These are phyloP conservation scores for Chaetorhynchus papuensis DNA, from an alignment of 2,113 vertebrate species.

Conservation along the genomic window DNA sequence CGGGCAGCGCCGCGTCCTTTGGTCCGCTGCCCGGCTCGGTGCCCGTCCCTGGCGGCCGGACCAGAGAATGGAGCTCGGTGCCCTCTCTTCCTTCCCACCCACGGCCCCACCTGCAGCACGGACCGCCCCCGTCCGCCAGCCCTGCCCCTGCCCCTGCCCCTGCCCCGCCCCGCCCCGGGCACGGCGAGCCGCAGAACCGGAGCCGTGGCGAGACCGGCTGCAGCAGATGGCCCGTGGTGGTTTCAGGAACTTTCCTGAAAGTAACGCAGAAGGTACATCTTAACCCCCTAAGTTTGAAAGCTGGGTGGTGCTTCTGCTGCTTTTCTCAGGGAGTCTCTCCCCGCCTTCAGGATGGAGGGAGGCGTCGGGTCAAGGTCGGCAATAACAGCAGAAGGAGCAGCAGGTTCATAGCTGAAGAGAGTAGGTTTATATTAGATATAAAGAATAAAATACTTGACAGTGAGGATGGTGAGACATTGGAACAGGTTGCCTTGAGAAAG, in stretches of 20 bases:
- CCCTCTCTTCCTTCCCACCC: too few relatives aligned
- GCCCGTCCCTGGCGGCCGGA: not conserved
- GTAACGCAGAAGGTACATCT: not conserved
- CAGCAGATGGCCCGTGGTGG: fast-evolving
- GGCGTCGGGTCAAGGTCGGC: not conserved
- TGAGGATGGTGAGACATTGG: not conserved
- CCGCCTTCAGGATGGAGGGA: fast-evolving
- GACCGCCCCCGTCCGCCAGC: not conserved
- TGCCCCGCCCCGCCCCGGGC: too few relatives aligned
- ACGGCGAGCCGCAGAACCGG: fast-evolving
- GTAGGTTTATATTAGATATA: fast-evolving
- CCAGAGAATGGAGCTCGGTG: not conserved
- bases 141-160: too few relatives aligned
- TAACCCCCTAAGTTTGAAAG: not conserved
- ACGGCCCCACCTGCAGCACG: not conserved
- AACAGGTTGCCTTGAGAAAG: not conserved
- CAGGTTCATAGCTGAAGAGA: not conserved
- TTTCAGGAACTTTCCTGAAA: not conserved
- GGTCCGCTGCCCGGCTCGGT: not conserved
- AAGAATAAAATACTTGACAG: not conserved
- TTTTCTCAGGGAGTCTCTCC: not conserved
- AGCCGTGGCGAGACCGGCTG: not conserved
- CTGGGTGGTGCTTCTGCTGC: not conserved
- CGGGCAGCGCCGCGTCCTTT: too few relatives aligned
- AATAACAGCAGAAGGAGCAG: not conserved